These are phyloP conservation scores for Brachionus koreanus DNA, from an alignment of 1,140 invertebrate species.

Conservation along the genomic window DNA sequence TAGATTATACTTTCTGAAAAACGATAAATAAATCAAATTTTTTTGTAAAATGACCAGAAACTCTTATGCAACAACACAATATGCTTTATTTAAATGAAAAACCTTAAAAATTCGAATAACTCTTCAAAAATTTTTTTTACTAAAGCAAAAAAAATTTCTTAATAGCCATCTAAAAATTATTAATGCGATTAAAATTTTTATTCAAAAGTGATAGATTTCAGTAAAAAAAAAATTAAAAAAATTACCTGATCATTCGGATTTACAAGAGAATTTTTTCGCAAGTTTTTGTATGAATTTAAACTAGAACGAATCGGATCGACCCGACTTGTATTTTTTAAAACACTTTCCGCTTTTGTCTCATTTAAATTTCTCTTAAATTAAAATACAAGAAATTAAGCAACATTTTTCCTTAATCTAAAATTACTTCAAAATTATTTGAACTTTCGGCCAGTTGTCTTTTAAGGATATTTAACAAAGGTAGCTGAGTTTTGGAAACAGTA, in stretches of 20 bases:
- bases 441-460: slow-evolving; percentile 9
- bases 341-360: background rate
- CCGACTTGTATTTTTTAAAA: background rate
- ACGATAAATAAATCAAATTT: no score
- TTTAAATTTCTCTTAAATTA: background rate
- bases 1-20: no score
- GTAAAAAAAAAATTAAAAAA: background rate
- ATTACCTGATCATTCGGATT: background rate
- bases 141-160: no score
- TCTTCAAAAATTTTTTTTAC: no score
- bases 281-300: background rate
- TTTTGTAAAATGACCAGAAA: no score
- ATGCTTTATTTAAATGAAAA: no score
- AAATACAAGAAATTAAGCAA: background rate
- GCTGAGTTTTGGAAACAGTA: background rate
- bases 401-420: background rate
- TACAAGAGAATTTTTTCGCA: background rate
- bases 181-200: no score
- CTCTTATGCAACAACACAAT: no score
- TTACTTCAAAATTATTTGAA: background rate
- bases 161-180: no score
- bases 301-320: background rate
- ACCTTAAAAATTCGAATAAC: no score
- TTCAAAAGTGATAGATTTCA: background rate
- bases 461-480: background rate